Evolutionary conservation across 2,888 invertebrate species (phyloP), one percentile per base, ranked within the genome.

Genomic region (Drosophila nr. perissopoda): DNA sequence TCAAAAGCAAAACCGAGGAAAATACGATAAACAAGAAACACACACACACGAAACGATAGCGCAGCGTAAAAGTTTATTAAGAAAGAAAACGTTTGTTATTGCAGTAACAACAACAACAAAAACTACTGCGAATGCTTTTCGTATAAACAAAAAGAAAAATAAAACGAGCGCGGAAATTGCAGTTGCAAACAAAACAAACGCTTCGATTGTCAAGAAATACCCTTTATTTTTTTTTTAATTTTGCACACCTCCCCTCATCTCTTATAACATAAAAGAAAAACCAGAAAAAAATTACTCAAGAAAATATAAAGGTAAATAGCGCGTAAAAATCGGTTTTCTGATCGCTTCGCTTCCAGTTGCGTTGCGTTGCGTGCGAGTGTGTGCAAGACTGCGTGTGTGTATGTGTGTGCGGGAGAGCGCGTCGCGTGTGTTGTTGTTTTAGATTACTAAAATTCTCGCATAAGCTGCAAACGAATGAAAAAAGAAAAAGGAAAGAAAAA

Each of bases 1-100:
- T 78, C 58, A 73, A 80, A 80, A 81, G 56, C 49, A 74, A 80
- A 72, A 76, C 27, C 71, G 76, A 80, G 58, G 67, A 87, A 74
- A 76, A 73, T 68, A 60, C 81, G 73, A 89, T 68, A 87, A 88
- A 83, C 70, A 86, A 73, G 81, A 68, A 38, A 58, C 52, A 62
- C 36, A 60, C 57, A 66, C 57, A 66, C 52, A 70, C 76, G 68
- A 71, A 67, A 71, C 79, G 73, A 81, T 75, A 82, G 66, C 66
- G 62, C 49, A 82, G 61, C 62, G 75, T 82, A 60, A 69, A 78
- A 79, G 80, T 76, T 74, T 68, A 79, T 77, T 70, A 82, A 89
- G 73, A 90, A 90, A 88, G 90, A 90, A 83, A 86, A 79, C 89
- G 83, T 82, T 88, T 88, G 88, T 87, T 89, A 40, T 85, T 80